Evolutionary conservation across 2,113 vertebrate genomes (phyloP).

Genomic region (Colius striatus): DNA sequence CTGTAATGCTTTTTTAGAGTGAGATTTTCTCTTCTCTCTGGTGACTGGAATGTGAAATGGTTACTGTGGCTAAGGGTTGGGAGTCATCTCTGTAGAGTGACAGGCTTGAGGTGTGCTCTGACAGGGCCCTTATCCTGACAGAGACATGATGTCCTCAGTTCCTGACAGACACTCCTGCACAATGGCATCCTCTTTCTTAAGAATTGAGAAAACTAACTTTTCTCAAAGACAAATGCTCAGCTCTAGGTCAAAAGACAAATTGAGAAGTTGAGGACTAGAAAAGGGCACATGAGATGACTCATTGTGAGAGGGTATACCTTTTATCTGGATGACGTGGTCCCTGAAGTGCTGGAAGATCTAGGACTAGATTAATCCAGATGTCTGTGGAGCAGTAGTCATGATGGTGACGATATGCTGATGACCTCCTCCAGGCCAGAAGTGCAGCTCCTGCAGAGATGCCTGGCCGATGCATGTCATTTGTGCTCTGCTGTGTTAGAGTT

Average conservation of each 20-base stretch:
- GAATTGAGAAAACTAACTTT: neutral
- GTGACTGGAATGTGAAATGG: neutral
- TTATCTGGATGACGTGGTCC: neutral
- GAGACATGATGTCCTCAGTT: neutral
- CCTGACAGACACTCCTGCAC: neutral
- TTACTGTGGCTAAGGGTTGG: neutral
- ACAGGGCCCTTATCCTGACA: no score
- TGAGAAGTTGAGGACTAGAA: neutral
- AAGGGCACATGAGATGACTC: neutral
- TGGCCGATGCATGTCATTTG: fast-evolving
- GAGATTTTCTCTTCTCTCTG: neutral
- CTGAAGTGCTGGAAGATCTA: neutral
- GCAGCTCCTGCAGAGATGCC: neutral
- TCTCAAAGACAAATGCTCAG: neutral
- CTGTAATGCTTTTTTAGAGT: neutral
- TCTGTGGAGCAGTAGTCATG: neutral
- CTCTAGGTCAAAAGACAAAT: neutral
- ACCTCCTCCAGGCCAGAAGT: neutral
- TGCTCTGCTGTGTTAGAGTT: neutral
- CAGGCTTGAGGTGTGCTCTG: neutral
- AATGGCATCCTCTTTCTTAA: neutral
- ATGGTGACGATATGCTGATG: neutral
- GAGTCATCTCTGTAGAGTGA: fast-evolving
- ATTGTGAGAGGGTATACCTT: neutral
- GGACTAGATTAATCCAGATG: neutral